A percentile compares a stretch with the other conserved stretches of the same genome.
Conservation (phyloP, 2,113 vertebrate species). For the Hyaena hyaena region DNA sequence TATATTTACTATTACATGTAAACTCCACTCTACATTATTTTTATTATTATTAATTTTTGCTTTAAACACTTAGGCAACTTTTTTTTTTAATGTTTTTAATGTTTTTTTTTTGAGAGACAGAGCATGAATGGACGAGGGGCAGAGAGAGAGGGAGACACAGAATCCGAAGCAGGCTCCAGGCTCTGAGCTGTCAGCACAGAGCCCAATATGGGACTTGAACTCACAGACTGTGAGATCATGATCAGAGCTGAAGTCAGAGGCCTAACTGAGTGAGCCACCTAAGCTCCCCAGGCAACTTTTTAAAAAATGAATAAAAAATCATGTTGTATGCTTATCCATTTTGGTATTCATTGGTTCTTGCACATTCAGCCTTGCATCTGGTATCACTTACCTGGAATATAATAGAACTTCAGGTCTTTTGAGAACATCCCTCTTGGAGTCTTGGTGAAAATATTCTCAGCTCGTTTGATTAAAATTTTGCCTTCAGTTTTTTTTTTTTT, state of each 20-base stretch:
- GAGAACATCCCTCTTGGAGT: not conserved
- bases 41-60: not conserved
- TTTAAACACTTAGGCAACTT: not conserved
- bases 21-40: not conserved
- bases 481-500: not conserved
- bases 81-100: too few species aligned
- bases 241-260: too few species aligned
- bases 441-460: not conserved
- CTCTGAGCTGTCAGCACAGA: too few species aligned
- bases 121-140: too few species aligned
- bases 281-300: not conserved
- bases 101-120: too few species aligned
- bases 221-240: too few species aligned
- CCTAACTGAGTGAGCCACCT: too few species aligned
- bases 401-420: not conserved
- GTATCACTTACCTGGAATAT: not conserved
- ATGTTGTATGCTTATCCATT: not conserved
- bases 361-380: not conserved
- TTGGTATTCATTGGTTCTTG: not conserved
- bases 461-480: not conserved
- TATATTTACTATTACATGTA: not conserved
- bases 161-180: too few species aligned
- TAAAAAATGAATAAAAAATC: not conserved
- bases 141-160: too few species aligned
- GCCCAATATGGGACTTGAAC: too few species aligned